Conservation (phyloP, 2,113 vertebrate genomes). For the Pan troglodytes region DNA sequence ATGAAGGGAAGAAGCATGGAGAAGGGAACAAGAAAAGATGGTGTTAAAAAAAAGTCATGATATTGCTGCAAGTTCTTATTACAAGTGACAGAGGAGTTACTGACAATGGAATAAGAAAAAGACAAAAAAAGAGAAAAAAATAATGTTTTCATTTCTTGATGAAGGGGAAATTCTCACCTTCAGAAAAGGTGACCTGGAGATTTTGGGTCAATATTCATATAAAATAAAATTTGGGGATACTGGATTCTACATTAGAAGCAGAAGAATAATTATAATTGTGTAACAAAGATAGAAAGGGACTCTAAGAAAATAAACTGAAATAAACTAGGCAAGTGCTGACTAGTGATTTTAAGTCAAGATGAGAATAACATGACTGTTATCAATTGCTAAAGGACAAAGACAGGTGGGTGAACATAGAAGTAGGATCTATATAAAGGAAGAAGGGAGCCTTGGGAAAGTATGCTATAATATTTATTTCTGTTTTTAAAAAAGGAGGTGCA, state of each 20-base stretch:
- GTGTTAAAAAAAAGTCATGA: neutral
- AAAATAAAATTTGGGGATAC: neutral
- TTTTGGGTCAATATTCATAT: neutral
- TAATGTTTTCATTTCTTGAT: neutral
- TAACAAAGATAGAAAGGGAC: neutral
- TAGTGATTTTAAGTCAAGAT: neutral
- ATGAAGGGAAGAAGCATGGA: neutral
- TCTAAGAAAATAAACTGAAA: neutral
- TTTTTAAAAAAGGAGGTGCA: neutral
- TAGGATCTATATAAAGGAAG: neutral
- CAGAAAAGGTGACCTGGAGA: neutral
- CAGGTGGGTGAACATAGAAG: neutral
- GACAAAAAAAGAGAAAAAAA: neutral
- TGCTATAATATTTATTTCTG: neutral
- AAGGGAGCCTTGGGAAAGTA: neutral
- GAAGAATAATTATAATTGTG: neutral
- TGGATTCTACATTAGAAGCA: neutral
- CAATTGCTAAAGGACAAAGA: neutral
- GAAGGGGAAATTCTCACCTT: neutral
- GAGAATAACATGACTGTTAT: neutral
- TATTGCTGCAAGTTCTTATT: neutral
- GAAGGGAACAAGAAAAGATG: neutral
- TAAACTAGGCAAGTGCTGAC: neutral
- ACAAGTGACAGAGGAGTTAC: neutral
- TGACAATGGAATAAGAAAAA: neutral